A percentile compares a stretch with the other conserved stretches of the same genome.
phyloP scores from a whole-genome alignment of 2,113 vertebrate species.

The Callithrix jacchus region DNA sequence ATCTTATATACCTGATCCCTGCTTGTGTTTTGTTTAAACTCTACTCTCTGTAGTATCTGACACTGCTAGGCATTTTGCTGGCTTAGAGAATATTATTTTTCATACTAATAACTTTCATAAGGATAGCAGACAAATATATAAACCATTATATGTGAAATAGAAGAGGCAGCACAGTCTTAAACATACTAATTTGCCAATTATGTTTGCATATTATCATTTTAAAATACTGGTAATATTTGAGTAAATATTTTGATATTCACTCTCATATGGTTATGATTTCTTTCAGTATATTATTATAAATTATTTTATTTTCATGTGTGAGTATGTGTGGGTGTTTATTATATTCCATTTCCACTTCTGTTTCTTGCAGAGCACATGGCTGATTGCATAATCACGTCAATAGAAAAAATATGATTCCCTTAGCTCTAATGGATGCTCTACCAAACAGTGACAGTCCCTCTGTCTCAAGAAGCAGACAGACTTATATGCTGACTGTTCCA shows the following conservation, averaged over 20 bases:
- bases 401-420: neutral
- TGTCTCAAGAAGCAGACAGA: neutral
- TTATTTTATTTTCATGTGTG: neutral
- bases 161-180: neutral
- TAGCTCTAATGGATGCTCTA: neutral
- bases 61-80: neutral
- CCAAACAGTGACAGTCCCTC: neutral
- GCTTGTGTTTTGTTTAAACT: neutral
- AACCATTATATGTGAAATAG: neutral
- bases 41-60: neutral
- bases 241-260: neutral
- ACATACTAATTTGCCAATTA: neutral
- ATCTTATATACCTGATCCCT: neutral
- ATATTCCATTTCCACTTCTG: accelerated
- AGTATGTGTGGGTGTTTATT: neutral
- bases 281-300: neutral
- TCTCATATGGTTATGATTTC: neutral
- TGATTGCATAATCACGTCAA: neutral
- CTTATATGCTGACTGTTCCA: neutral
- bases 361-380: neutral
- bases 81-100: slow-evolving; percentile 4
- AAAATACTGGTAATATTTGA: neutral
- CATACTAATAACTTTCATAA: neutral
- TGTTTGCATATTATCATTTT: neutral
- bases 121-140: neutral